Conservation (phyloP, 2,888 invertebrate genomes). For the Troilus luridus region DNA sequence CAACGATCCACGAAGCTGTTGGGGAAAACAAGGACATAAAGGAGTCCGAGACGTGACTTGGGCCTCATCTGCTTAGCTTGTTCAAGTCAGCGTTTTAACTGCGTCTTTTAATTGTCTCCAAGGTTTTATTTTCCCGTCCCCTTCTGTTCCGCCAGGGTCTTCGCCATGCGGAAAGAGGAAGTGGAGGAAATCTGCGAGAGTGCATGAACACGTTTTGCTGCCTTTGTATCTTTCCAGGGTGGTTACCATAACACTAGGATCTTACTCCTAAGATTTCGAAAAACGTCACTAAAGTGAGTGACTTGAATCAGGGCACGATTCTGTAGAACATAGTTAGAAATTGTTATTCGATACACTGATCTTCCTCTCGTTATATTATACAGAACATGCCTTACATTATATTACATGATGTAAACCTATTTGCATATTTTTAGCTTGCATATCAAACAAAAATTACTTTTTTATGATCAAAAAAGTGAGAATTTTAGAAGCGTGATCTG, state of each 20-base stretch:
- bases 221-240: background rate
- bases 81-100: constrained; percentile 47
- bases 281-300: background rate
- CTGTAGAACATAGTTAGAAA: no score
- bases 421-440: no score
- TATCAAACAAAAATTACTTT: no score
- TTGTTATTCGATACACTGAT: no score
- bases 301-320: background rate
- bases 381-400: no score
- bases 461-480: no score
- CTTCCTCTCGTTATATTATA: no score
- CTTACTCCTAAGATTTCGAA: background rate
- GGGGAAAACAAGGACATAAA: constrained; percentile 45
- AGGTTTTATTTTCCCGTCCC: constrained; percentile 22
- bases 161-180: constrained; percentile 35
- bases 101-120: constrained; percentile 30
- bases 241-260: constrained; percentile 1
- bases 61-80: background rate
- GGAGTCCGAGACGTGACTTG: background rate
- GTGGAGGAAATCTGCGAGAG: constrained; percentile 30
- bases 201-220: constrained; percentile 14
- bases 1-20: background rate
- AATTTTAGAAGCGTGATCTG: no score
- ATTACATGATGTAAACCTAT: no score
- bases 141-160: constrained; percentile 14